Percentiles rank a stretch among this genome's conserved stretches.
These are phyloP conservation scores for Sapajus apella DNA, from an alignment of 2,113 vertebrate genomes.

Conservation along the genomic window DNA sequence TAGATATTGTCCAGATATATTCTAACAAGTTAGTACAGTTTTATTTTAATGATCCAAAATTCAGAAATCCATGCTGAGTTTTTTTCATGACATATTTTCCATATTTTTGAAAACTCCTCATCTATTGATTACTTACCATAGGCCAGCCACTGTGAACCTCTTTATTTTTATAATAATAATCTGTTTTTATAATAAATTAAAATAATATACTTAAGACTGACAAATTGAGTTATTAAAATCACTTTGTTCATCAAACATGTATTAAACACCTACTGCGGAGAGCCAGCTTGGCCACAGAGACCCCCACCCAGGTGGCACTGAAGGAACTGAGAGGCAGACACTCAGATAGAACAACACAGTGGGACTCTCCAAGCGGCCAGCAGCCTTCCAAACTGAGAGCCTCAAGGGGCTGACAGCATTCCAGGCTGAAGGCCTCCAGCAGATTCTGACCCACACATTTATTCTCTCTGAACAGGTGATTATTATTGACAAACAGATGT, in stretches of 20 bases:
- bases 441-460: no score
- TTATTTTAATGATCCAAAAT: neutral
- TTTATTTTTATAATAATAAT: neutral
- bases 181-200: neutral
- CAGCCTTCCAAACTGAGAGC: no score
- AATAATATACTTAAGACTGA: neutral
- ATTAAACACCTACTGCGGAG: neutral
- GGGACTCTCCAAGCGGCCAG: no score
- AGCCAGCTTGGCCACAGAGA: no score
- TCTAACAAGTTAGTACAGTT: neutral
- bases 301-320: no score
- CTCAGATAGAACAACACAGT: no score
- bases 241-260: neutral
- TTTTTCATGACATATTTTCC: neutral
- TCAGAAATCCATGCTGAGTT: neutral
- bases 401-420: no score
- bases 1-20: neutral
- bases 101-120: neutral
- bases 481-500: no score
- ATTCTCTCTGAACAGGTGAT: no score
- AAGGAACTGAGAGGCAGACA: no score
- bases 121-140: neutral
- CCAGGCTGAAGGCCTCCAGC: no score
- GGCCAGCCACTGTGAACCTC: neutral
- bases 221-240: neutral